phyloP scores from a whole-genome alignment of 2,888 invertebrate genomes.

The Synanthedon tipuliformis region DNA sequence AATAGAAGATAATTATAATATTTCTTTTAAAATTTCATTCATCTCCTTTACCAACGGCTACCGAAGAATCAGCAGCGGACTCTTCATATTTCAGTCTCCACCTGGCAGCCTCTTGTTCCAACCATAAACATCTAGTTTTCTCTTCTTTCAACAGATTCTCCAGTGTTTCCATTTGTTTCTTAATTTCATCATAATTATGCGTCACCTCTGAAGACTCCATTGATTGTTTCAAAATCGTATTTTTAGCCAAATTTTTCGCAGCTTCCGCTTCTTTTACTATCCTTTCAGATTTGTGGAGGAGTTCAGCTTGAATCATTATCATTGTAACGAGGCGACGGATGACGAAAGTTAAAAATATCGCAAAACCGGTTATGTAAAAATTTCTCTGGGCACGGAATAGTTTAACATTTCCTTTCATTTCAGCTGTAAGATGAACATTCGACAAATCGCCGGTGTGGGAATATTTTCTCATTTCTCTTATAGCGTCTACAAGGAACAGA shows the following conservation, averaged over 20 bases:
- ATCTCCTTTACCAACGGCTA: slow-evolving; percentile 18
- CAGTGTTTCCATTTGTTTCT: slow-evolving; percentile 22
- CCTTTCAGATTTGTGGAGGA: slow-evolving; percentile 73
- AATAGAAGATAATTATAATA: background rate
- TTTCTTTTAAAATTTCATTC: slow-evolving; percentile 12
- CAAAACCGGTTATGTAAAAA: slow-evolving; percentile 83
- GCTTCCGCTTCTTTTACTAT: slow-evolving; percentile 77
- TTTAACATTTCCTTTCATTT: slow-evolving; percentile 77
- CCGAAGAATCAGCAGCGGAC: slow-evolving; percentile 6
- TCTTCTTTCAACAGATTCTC: slow-evolving; percentile 28
- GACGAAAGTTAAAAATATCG: slow-evolving; percentile 78
- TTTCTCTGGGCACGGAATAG: slow-evolving; percentile 83
- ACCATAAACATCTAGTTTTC: slow-evolving; percentile 19
- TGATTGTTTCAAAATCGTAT: slow-evolving; percentile 27
- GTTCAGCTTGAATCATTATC: slow-evolving; percentile 73
- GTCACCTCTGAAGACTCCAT: slow-evolving; percentile 20
- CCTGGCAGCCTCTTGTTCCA: slow-evolving; percentile 30
- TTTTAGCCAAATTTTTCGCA: slow-evolving; percentile 61
- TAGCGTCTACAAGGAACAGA: slow-evolving; percentile 77
- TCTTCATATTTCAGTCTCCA: slow-evolving; percentile 42
- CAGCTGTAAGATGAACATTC: slow-evolving; percentile 66
- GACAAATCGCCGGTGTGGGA: slow-evolving; percentile 51
- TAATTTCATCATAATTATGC: slow-evolving; percentile 18
- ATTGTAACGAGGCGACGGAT: slow-evolving; percentile 74
- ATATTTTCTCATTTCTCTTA: slow-evolving; percentile 80